A percentile compares a stretch with the other conserved stretches of the same genome.
These are phyloP conservation scores for Podotricha telesiphe DNA, from an alignment of 2,888 invertebrate genomes.

Conservation along the genomic window DNA sequence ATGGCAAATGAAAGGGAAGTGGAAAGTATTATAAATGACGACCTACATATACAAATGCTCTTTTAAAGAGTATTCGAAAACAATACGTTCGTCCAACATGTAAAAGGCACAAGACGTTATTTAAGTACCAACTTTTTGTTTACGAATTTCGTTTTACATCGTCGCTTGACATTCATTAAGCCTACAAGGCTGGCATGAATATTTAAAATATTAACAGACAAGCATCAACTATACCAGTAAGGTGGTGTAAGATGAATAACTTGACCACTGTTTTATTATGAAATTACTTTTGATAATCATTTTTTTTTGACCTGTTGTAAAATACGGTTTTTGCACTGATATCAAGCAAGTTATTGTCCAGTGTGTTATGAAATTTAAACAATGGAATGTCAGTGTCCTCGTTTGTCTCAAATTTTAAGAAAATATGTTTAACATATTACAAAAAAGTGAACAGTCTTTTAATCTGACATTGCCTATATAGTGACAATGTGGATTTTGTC, in stretches of 20 bases:
- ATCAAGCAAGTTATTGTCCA: neutral
- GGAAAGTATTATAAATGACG: constrained; percentile 29
- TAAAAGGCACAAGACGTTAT: constrained; percentile 54
- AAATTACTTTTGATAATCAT: constrained; percentile 28
- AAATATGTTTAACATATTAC: neutral
- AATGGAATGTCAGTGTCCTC: constrained; percentile 17
- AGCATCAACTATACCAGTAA: constrained; percentile 22
- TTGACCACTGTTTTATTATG: constrained; percentile 36
- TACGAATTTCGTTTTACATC: constrained; percentile 56
- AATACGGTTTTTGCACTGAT: constrained; percentile 15
- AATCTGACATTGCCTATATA: no score
- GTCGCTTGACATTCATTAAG: constrained; percentile 51
- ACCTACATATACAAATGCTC: constrained; percentile 52
- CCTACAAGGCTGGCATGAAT: constrained; percentile 46
- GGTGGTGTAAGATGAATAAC: constrained; percentile 38
- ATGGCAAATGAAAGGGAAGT: neutral
- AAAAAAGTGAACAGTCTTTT: no score
- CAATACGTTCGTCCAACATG: constrained; percentile 63
- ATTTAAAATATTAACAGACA: constrained; percentile 45
- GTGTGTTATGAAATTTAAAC: constrained; percentile 10
- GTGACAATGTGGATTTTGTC: no score
- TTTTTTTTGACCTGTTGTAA: constrained; percentile 25
- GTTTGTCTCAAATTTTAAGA: neutral
- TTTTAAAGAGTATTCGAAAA: constrained; percentile 49
- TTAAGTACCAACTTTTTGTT: constrained; percentile 57